A percentile compares a stretch with the other conserved stretches of the same genome.
Conservation (phyloP, 92 coral and sea anemone species). For the Nematostella vectensis region DNA sequence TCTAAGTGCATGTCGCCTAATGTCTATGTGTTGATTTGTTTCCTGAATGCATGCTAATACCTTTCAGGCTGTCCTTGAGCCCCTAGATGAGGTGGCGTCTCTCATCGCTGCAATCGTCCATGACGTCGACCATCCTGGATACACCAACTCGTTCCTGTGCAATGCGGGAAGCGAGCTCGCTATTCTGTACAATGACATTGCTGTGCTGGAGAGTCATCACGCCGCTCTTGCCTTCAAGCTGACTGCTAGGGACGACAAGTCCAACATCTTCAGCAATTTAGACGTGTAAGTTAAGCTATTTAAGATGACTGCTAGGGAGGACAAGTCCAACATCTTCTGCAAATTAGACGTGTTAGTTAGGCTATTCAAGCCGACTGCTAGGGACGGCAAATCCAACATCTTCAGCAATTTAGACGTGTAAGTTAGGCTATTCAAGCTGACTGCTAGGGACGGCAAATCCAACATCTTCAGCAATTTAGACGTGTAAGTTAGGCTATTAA, state of each 20-base stretch:
- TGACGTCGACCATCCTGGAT: conserved; percentile 99
- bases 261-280: conserved; percentile 90
- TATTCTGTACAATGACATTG: conserved; percentile 92
- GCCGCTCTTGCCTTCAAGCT: conserved; percentile 95
- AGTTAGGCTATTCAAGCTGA: too few species aligned
- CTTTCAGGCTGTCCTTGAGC: conserved; percentile 82
- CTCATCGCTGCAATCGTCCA: conserved; percentile 97
- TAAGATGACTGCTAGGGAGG: conserved; percentile 19
- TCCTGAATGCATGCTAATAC: too few species aligned
- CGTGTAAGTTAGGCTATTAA: too few species aligned
- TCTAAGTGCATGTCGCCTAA: too few species aligned
- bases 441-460: too few species aligned
- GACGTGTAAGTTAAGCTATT: conserved; percentile 56
- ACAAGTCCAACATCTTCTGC: conserved; percentile 75
- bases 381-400: too few species aligned
- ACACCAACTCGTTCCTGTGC: conserved; percentile 98
- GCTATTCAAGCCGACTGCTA: too few species aligned
- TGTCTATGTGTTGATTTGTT: too few species aligned
- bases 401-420: too few species aligned
- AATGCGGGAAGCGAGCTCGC: conserved; percentile 92
- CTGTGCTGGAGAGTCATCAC: conserved; percentile 96
- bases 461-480: too few species aligned
- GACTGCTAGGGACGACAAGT: conserved; percentile 78
- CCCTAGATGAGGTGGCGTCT: conserved; percentile 92
- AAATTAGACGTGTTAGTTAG: conserved; percentile 87